A percentile compares a stretch with the other conserved stretches of the same genome.
phyloP scores from a whole-genome alignment of 2,888 invertebrate species.

The Platypus cylindrus region DNA sequence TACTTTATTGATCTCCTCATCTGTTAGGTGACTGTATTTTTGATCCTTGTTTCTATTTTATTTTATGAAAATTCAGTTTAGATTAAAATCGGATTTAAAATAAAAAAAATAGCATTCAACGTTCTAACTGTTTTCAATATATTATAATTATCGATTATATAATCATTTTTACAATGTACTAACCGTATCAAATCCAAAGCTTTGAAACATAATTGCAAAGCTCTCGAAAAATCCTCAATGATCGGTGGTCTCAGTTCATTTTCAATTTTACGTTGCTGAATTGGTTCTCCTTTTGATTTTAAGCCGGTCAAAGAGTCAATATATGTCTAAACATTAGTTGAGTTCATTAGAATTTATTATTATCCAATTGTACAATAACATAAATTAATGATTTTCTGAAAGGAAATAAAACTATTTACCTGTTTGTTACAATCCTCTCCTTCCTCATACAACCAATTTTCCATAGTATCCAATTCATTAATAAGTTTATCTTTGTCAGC shows the following conservation, averaged over 20 bases:
- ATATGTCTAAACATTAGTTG: slow-evolving; percentile 40
- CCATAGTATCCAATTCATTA: slow-evolving; percentile 65
- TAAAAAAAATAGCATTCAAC: too few relatives aligned
- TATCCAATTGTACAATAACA: too few relatives aligned
- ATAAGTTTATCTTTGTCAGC: slow-evolving; percentile 51
- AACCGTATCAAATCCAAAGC: slow-evolving; percentile 59
- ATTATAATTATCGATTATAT: too few relatives aligned
- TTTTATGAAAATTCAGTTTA: too few relatives aligned
- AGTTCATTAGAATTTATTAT: background rate
- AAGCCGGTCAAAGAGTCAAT: slow-evolving; percentile 48
- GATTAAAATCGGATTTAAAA: too few relatives aligned
- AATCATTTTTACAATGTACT: too few relatives aligned
- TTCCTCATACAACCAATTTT: slow-evolving; percentile 95
- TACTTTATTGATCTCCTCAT: slow-evolving; percentile 70
- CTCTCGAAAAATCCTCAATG: slow-evolving; percentile 66
- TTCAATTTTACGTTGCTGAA: slow-evolving; percentile 71
- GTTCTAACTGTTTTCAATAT: too few relatives aligned
- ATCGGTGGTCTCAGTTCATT: slow-evolving; percentile 66
- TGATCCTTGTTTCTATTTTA: slow-evolving; percentile 52
- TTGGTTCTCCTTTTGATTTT: slow-evolving; percentile 76
- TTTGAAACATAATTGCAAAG: slow-evolving; percentile 70
- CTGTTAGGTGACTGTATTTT: slow-evolving; percentile 67
- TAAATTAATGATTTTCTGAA: too few relatives aligned
- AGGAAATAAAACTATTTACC: slow-evolving; percentile 6
- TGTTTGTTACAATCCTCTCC: slow-evolving; percentile 76